These are phyloP conservation scores for Fratercula arctica DNA, from an alignment of 2,797 vertebrate species.

Conservation along the genomic window DNA sequence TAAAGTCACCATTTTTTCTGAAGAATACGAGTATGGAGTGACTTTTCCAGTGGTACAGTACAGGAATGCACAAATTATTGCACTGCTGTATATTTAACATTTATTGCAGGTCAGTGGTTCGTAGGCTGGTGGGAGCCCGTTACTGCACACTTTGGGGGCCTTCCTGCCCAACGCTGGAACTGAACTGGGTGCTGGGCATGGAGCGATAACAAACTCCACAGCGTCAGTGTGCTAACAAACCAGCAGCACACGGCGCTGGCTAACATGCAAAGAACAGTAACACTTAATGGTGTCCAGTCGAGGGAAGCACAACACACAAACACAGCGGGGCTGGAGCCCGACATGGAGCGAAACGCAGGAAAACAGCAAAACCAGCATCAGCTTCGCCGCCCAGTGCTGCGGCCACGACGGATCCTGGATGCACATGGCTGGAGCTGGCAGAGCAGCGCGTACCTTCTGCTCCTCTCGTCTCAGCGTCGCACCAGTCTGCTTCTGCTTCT, in stretches of 20 bases:
- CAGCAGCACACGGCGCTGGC: neutral
- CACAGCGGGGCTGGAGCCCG: neutral
- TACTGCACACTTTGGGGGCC: neutral
- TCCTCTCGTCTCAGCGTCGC: neutral
- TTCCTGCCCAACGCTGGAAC: neutral
- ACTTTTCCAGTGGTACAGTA: neutral
- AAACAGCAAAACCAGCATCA: neutral
- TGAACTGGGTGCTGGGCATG: neutral
- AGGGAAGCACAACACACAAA: neutral
- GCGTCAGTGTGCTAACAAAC: neutral
- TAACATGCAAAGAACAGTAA: neutral
- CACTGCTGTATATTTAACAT: neutral
- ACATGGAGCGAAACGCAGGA: neutral
- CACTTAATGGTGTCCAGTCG: fast-evolving
- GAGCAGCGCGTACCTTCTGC: neutral
- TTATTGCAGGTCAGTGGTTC: neutral
- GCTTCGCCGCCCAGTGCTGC: fast-evolving
- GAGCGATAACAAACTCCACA: neutral
- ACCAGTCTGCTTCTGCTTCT: too few species aligned
- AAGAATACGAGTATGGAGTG: neutral
- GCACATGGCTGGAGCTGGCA: fast-evolving
- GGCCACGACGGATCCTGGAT: neutral
- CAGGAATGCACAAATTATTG: neutral
- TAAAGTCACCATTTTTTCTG: neutral
- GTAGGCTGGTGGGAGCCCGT: neutral